Evolutionary conservation across 1,140 invertebrate species (phyloP).

Genomic region (Megathymus violae): DNA sequence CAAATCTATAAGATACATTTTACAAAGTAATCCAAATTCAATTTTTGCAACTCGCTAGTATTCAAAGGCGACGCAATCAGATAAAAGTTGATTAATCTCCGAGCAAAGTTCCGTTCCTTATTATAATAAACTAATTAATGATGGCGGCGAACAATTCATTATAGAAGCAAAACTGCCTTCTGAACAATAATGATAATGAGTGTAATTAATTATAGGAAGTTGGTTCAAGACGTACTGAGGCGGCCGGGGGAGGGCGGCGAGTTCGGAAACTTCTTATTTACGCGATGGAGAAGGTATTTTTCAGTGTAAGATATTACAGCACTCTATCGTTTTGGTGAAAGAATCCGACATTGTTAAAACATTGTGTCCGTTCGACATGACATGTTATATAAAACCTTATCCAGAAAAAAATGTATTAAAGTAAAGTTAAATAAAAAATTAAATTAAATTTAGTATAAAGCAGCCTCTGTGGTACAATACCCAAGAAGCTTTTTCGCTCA

Average conservation of each 20-base stretch:
- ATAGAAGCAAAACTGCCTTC: constrained; percentile 83
- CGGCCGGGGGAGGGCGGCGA: constrained; percentile 43
- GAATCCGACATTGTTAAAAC: too few species aligned
- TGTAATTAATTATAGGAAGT: constrained; percentile 84
- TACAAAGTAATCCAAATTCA: constrained; percentile 24
- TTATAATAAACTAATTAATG: constrained; percentile 84
- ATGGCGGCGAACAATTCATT: constrained; percentile 82
- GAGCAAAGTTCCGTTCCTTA: constrained; percentile 76
- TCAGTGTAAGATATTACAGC: too few species aligned
- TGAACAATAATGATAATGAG: constrained; percentile 84
- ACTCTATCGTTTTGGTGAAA: too few species aligned
- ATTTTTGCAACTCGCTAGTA: constrained; percentile 48
- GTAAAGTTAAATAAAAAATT: too few species aligned
- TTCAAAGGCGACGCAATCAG: constrained; percentile 70
- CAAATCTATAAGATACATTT: neutral
- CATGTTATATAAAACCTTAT: too few species aligned
- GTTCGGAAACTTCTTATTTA: neutral
- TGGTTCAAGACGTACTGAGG: constrained; percentile 78
- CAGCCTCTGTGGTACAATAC: too few species aligned
- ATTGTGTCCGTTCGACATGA: too few species aligned
- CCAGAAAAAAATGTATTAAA: too few species aligned
- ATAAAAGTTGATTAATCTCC: constrained; percentile 82
- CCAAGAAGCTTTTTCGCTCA: too few species aligned
- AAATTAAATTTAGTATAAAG: too few species aligned
- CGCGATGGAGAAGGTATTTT: constrained; percentile 47